Conservation (phyloP, 2,113 vertebrate genomes). For the Hucho hucho region DNA sequence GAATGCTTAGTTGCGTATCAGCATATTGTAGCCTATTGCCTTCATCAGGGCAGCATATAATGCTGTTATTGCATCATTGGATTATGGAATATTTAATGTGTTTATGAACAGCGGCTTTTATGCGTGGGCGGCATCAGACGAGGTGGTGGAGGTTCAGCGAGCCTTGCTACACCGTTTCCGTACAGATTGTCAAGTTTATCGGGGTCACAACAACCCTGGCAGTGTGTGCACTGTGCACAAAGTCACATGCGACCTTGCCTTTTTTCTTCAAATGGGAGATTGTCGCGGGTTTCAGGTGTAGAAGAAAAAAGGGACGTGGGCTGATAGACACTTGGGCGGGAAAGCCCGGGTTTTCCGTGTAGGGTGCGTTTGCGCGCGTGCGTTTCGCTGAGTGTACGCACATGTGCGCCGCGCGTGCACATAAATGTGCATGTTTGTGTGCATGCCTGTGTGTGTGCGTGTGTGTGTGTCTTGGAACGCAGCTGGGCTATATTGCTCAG, state of each 20-base stretch:
- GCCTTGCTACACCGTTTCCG: conserved; percentile 20
- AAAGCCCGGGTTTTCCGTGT: conserved; percentile 63
- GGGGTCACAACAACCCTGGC: conserved; percentile 42
- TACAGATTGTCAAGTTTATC: conserved; percentile 53
- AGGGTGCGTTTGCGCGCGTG: conserved; percentile 34
- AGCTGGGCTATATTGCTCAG: conserved; percentile 41
- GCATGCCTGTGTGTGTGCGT: background rate
- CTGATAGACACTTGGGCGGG: conserved; percentile 52
- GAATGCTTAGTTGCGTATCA: conserved; percentile 47
- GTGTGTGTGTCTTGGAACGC: conserved; percentile 24
- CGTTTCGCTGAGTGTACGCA: background rate
- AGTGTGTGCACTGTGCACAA: conserved; percentile 17
- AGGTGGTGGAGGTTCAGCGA: conserved; percentile 8
- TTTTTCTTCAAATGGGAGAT: conserved; percentile 2
- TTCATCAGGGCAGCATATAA: conserved; percentile 22
- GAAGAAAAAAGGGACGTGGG: conserved; percentile 43
- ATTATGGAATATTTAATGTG: conserved; percentile 55
- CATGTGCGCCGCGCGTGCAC: background rate
- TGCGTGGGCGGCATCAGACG: conserved; percentile 44
- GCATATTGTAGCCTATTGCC: conserved; percentile 23
- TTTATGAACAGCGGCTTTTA: conserved; percentile 42
- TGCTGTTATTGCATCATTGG: conserved; percentile 47
- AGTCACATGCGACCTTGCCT: conserved; percentile 43
- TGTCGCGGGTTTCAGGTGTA: conserved; percentile 49
- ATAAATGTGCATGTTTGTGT: no score